Percentiles rank a stretch among this genome's conserved stretches.
These are phyloP conservation scores for Hypena proboscidalis DNA, from an alignment of 2,888 invertebrate species.

Conservation along the genomic window DNA sequence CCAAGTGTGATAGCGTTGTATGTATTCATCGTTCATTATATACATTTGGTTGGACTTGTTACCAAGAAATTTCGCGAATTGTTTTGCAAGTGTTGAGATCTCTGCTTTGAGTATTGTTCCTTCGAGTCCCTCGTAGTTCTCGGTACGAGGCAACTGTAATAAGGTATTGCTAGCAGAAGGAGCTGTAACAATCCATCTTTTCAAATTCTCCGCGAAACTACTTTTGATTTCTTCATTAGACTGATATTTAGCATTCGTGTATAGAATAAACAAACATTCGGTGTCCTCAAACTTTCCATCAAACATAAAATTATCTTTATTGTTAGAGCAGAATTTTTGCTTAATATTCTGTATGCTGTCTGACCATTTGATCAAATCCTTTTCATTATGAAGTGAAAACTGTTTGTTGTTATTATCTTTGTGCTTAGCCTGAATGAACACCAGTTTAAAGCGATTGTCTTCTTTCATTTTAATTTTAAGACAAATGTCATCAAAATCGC, in stretches of 20 bases:
- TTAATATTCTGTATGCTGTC: constrained; percentile 19
- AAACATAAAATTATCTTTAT: constrained; percentile 16
- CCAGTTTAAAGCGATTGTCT: constrained; percentile 6
- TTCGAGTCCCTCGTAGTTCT: constrained; percentile 17
- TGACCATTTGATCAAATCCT: constrained; percentile 18
- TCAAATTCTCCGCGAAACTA: neutral
- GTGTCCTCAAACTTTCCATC: constrained; percentile 14
- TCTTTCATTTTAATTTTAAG: constrained; percentile 17
- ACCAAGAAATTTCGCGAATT: constrained; percentile 11
- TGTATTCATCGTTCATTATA: constrained; percentile 13
- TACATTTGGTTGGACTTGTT: neutral
- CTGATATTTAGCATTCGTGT: constrained; percentile 19
- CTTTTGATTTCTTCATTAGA: neutral
- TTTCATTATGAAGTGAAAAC: neutral
- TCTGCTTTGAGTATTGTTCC: constrained; percentile 14
- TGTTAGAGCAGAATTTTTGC: constrained; percentile 5
- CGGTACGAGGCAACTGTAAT: no score
- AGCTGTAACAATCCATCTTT: constrained; percentile 21
- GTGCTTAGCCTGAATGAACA: constrained; percentile 32
- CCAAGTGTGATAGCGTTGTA: constrained; percentile 24
- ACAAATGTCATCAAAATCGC: constrained; percentile 32
- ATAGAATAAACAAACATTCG: constrained; percentile 26
- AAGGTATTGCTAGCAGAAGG: constrained; percentile 8
- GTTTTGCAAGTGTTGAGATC: constrained; percentile 9
- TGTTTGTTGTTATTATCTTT: constrained; percentile 13